phyloP scores from a whole-genome alignment of 2,113 vertebrate genomes.

The Cercopithecus mona region DNA sequence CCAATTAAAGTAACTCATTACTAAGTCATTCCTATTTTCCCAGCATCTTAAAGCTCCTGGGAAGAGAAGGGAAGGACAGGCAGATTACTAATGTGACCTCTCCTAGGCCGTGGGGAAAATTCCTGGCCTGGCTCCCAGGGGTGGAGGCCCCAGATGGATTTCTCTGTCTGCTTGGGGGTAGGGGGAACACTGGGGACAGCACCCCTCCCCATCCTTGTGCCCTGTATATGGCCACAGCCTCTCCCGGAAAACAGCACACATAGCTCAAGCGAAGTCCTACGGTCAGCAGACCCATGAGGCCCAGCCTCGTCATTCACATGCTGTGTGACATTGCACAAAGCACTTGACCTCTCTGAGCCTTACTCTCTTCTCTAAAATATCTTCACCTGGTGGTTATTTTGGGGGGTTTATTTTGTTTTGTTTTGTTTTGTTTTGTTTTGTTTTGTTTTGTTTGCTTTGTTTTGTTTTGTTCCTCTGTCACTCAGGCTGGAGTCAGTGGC shows the following conservation, averaged over 20 bases:
- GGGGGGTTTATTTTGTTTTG: no score
- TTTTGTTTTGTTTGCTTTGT: no score
- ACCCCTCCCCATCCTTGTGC: neutral
- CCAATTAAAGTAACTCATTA: slow-evolving; percentile 73
- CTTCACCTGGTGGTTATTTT: neutral
- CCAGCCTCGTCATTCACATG: neutral
- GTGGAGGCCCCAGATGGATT: neutral
- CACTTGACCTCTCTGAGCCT: neutral
- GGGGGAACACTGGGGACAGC: neutral
- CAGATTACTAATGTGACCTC: neutral
- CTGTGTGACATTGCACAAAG: neutral
- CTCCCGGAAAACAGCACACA: neutral
- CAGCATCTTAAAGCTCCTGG: slow-evolving; percentile 45
- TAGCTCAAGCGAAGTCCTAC: neutral
- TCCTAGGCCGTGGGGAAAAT: neutral
- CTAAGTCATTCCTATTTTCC: slow-evolving; percentile 62
- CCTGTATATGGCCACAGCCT: neutral
- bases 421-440: no score
- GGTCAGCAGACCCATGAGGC: neutral
- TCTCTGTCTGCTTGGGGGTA: neutral
- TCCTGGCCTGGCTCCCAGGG: neutral
- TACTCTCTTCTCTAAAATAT: neutral
- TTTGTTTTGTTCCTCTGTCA: no score
- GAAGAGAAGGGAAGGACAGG: neutral
- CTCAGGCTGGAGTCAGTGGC: no score